Evolutionary conservation across 2,888 invertebrate genomes (phyloP).

Genomic region (Amphimallon solstitiale): DNA sequence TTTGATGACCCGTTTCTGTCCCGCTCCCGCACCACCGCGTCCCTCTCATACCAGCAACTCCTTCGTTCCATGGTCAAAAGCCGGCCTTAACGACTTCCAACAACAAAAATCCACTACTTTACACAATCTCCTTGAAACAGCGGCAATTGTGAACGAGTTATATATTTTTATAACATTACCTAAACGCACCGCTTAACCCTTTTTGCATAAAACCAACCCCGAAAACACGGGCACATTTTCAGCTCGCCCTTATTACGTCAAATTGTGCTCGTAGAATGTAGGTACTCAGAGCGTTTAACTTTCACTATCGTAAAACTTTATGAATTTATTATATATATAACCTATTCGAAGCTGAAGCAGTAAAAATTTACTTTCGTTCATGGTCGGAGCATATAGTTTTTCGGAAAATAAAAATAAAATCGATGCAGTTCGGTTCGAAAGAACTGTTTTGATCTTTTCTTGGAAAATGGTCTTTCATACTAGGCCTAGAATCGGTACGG

Average conservation of each 20-base stretch:
- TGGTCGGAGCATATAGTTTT: neutral
- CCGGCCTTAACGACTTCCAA: neutral
- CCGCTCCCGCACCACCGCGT: constrained; percentile 33
- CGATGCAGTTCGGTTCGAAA: neutral
- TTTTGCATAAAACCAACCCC: constrained; percentile 25
- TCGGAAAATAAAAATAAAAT: constrained; percentile 7
- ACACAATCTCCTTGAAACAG: neutral
- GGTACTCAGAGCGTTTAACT: constrained; percentile 20
- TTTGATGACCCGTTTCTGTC: constrained; percentile 39
- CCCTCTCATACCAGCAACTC: too few species aligned
- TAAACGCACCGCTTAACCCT: constrained; percentile 21
- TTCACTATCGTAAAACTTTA: constrained; percentile 36
- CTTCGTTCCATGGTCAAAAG: constrained; percentile 34
- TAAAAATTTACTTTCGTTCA: constrained; percentile 35
- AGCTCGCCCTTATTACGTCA: too few species aligned
- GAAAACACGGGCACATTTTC: constrained; percentile 16
- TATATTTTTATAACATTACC: constrained; percentile 21
- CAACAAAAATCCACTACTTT: too few species aligned
- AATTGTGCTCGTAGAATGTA: neutral
- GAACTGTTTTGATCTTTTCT: neutral
- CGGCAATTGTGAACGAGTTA: constrained; percentile 25
- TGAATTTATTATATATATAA: constrained; percentile 24
- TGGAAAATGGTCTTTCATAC: neutral
- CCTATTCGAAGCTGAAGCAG: neutral
- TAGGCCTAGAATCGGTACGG: neutral